Evolutionary conservation across 2,797 vertebrate genomes (phyloP).

Genomic region (Halcyon leucocephala): DNA sequence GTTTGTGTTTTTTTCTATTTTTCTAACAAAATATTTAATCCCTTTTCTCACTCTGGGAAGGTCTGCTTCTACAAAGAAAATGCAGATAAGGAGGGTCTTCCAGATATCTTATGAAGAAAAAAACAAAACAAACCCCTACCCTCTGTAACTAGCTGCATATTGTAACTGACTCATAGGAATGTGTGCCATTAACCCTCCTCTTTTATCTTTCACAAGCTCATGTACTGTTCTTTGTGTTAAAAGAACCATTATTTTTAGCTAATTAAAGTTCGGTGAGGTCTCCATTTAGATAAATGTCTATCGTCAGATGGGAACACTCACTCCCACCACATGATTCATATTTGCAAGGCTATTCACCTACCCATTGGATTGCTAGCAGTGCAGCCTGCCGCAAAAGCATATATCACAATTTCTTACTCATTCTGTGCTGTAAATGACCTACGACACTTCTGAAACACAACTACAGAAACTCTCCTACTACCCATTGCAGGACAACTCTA

Average conservation of each 20-base stretch:
- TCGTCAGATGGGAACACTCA: neutral
- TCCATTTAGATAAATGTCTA: neutral
- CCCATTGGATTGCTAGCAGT: neutral
- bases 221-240: neutral
- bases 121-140: neutral
- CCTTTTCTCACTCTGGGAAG: neutral
- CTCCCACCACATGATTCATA: neutral
- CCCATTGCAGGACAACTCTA: neutral
- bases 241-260: constrained; percentile 22
- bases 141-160: neutral
- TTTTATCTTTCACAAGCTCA: neutral
- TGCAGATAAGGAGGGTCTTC: neutral
- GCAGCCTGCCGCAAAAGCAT: neutral
- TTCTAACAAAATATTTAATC: neutral
- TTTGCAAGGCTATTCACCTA: neutral
- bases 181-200: neutral
- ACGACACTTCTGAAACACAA: neutral
- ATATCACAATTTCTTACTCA: neutral
- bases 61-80: neutral
- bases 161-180: neutral
- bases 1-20: neutral
- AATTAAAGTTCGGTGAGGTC: neutral
- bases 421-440: neutral
- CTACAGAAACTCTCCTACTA: neutral
- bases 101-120: neutral